Evolutionary conservation across 2,797 vertebrate genomes (phyloP).

Genomic region (Chelonia mydas): DNA sequence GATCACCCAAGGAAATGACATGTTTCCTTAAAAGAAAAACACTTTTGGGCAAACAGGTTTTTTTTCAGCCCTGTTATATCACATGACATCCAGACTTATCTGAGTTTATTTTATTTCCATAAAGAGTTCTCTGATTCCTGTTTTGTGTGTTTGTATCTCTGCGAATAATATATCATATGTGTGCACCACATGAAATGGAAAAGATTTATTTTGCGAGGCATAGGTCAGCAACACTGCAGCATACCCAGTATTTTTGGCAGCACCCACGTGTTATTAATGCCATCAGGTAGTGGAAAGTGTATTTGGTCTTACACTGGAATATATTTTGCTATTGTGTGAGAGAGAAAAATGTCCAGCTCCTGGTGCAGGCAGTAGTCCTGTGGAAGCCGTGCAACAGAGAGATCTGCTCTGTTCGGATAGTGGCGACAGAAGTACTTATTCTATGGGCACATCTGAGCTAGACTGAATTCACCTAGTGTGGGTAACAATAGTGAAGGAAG

Average conservation of each 20-base stretch:
- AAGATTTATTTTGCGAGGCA: background rate
- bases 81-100: background rate
- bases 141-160: background rate
- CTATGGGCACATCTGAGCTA: background rate
- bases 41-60: background rate
- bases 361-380: fast-evolving
- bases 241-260: background rate
- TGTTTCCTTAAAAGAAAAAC: background rate
- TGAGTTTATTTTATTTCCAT: background rate
- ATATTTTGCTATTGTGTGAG: background rate
- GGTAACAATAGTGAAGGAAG: background rate
- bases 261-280: background rate
- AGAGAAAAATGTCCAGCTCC: background rate
- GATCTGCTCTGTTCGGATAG: background rate
- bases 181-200: background rate
- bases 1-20: background rate
- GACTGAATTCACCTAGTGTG: background rate
- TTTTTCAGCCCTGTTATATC: background rate
- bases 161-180: background rate
- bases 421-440: background rate
- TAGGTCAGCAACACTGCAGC: background rate
- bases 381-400: background rate
- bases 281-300: background rate
- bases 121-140: background rate
- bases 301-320: background rate